Evolutionary conservation across 2,888 invertebrate species (phyloP), one percentile per base, ranked within the genome.

Genomic region (Eulithis testata): DNA sequence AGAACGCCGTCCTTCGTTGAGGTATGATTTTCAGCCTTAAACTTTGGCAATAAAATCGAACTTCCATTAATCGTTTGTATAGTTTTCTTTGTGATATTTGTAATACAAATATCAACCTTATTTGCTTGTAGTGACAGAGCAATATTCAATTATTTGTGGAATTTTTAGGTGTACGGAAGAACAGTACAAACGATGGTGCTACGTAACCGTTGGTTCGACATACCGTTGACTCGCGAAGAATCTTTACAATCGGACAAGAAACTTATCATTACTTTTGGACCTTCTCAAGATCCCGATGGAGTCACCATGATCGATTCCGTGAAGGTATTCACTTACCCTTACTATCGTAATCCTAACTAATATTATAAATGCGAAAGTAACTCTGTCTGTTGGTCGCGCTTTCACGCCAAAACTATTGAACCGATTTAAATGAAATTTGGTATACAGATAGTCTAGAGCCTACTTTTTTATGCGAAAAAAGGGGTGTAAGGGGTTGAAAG

Each of bases 221-320:
- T 99, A 73, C 99, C 99, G 0, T 94, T 99, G 72, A 98, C 98
- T 0, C 94, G 98, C 53, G 99, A 99, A 79, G 99, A 99, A 87
- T 97, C 98, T 61, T 90, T 99, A 8, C 96, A 96, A 77, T 97
- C 98, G 0, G 98, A 99, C 85, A 98, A 98, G 88, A 97, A 97
- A 79, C 88, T 99, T n/a, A 94, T 95, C 1, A 95, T 98, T 56
- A 94, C 94, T 49, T 97, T 98, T 82, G 97, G 97, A 54, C 96
- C 97, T 4, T 97, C 97, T 0, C 96, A 96, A 85, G 98, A 98
- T 88, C 95, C 97, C 7, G 96, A 97, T 80, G 96, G 97, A 51
- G 96, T 98, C 5, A 98, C 97, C 0, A 97, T 99, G 96, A 95
- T 99, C 0, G 99, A 99, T 86, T 97, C 97, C 54, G 96, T 99